Percentiles rank a stretch among this genome's conserved stretches.
phyloP scores from a whole-genome alignment of 1,140 invertebrate species.

The Temnothorax longispinosus region DNA sequence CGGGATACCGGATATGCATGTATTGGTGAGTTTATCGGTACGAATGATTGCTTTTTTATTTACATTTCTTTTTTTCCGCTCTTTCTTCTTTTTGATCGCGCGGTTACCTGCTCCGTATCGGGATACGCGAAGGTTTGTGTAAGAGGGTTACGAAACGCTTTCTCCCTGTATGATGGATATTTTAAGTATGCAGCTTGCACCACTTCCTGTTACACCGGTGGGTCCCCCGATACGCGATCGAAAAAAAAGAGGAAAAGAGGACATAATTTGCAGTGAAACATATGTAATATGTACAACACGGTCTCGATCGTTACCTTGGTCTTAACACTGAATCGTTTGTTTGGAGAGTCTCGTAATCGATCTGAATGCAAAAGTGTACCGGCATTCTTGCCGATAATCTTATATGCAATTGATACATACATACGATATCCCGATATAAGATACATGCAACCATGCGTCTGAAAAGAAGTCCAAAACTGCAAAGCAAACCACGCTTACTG shows the following conservation, averaged over 20 bases:
- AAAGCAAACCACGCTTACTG: background rate
- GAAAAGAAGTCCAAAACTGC: background rate
- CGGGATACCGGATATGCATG: background rate
- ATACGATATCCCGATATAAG: background rate
- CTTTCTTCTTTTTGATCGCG: background rate
- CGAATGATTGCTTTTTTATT: slow-evolving; percentile 19
- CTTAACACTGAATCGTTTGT: slow-evolving; percentile 69
- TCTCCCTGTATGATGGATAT: slow-evolving; percentile 81
- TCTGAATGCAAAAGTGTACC: background rate
- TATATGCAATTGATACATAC: background rate
- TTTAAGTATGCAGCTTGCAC: slow-evolving; percentile 72
- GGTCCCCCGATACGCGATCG: background rate
- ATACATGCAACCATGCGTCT: background rate
- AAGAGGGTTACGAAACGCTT: slow-evolving; percentile 78
- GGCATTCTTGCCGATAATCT: background rate
- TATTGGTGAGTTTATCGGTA: slow-evolving; percentile 12
- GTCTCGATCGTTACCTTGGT: slow-evolving; percentile 67
- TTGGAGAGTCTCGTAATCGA: slow-evolving; percentile 17
- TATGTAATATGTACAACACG: slow-evolving; percentile 41
- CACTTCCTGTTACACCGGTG: slow-evolving; percentile 70
- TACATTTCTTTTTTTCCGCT: slow-evolving; percentile 9
- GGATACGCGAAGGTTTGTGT: slow-evolving; percentile 15
- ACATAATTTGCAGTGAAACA: slow-evolving; percentile 27
- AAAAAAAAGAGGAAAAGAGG: slow-evolving; percentile 24
- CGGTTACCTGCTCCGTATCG: background rate